Evolutionary conservation across 2,888 invertebrate genomes (phyloP).

Genomic region (Arctia plantaginis): DNA sequence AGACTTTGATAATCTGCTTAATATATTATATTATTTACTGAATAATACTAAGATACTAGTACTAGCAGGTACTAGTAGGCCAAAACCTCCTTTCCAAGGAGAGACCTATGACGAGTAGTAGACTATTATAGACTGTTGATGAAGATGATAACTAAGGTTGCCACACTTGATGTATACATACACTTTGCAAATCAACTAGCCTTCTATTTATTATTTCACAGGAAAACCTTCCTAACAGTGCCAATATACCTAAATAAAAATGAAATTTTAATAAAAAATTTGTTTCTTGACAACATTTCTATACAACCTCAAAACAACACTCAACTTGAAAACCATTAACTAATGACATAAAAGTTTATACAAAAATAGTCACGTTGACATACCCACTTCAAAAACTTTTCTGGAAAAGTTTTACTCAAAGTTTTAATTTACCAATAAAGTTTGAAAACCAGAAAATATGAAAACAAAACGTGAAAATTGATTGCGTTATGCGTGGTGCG

Average conservation of each 20-base stretch:
- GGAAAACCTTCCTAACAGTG: not conserved
- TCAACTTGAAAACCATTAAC: constrained; percentile 35
- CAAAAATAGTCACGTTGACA: constrained; percentile 63
- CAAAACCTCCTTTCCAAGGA: too few relatives aligned
- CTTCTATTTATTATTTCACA: not conserved
- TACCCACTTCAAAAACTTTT: constrained; percentile 60
- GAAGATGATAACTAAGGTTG: not conserved
- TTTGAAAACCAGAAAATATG: constrained; percentile 45
- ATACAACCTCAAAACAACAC: constrained; percentile 38
- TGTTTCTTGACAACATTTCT: constrained; percentile 4
- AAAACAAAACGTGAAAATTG: constrained; percentile 34
- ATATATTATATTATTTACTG: not conserved
- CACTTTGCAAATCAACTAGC: not conserved
- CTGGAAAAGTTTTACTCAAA: constrained; percentile 59
- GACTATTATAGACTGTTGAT: too few relatives aligned
- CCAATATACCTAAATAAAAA: not conserved
- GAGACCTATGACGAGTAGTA: too few relatives aligned
- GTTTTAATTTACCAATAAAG: constrained; percentile 49
- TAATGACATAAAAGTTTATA: constrained; percentile 49
- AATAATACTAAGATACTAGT: not conserved
- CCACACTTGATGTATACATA: not conserved
- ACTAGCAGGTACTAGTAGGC: too few relatives aligned
- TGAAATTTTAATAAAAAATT: constrained; percentile 26
- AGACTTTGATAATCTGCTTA: not conserved
- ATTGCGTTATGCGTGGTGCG: constrained; percentile 59